Conservation (phyloP, 2,797 vertebrate genomes). For the Lithobates pipiens region DNA sequence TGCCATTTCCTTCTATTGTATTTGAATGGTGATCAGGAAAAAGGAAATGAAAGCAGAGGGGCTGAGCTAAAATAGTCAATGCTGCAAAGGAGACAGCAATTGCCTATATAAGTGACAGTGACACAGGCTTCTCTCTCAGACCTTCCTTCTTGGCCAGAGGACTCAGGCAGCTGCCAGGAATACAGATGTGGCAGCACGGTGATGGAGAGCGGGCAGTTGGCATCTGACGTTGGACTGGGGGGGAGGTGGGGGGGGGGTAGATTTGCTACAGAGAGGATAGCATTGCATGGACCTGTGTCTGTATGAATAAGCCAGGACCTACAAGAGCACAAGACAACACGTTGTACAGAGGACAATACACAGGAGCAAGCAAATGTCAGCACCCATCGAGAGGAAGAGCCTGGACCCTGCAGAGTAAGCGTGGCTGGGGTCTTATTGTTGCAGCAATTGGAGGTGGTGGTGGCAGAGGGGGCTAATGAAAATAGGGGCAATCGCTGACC, state of each 20-base stretch:
- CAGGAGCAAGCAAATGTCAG: conserved; percentile 83
- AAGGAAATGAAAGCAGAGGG: conserved; percentile 88
- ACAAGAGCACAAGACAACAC: not conserved
- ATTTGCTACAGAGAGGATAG: not conserved
- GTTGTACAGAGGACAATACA: conserved; percentile 13
- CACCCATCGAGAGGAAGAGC: conserved; percentile 94
- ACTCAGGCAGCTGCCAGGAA: conserved; percentile 24
- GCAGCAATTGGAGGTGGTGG: not conserved
- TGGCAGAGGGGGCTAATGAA: not conserved
- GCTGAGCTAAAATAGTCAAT: conserved; percentile 65
- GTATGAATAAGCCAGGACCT: not conserved
- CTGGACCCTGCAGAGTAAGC: conserved; percentile 95
- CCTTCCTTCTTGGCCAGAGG: conserved; percentile 49
- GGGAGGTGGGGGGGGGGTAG: not conserved
- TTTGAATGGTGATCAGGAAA: conserved; percentile 97
- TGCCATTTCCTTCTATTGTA: conserved; percentile 96
- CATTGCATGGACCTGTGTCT: not conserved
- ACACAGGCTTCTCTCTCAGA: conserved; percentile 61
- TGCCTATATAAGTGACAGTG: conserved; percentile 73
- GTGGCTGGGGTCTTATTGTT: not conserved
- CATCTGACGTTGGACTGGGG: conserved; percentile 1
- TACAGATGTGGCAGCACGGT: conserved; percentile 26
- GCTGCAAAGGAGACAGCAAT: conserved; percentile 44
- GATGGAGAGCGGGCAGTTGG: conserved; percentile 38
- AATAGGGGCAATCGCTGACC: not conserved